These are phyloP conservation scores for Criorhina ranunculi DNA, from an alignment of 2,888 invertebrate species.

Conservation along the genomic window DNA sequence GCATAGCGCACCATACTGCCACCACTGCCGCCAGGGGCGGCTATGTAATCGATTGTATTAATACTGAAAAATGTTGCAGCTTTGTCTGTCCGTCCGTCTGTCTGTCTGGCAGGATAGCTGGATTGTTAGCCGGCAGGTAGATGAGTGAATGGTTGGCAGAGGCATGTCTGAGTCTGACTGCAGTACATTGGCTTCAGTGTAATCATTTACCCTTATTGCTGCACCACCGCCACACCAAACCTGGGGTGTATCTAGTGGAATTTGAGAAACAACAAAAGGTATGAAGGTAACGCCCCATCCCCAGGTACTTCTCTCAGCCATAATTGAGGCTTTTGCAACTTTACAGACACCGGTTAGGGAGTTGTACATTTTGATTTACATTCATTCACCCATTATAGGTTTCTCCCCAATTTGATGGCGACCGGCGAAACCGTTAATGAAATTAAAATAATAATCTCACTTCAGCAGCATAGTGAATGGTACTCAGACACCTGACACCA, in stretches of 20 bases:
- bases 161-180: constrained; percentile 56
- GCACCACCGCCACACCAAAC: constrained; percentile 8
- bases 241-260: constrained; percentile 28
- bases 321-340: constrained; percentile 61
- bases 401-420: constrained; percentile 39
- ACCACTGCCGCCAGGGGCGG: constrained; percentile 47
- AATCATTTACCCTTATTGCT: constrained; percentile 60
- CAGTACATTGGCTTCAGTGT: constrained; percentile 71
- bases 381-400: constrained; percentile 19
- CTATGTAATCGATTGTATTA: constrained; percentile 74
- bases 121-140: constrained; percentile 54
- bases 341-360: constrained; percentile 18
- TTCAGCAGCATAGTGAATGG: constrained; percentile 55
- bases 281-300: constrained; percentile 6
- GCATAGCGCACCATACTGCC: constrained; percentile 23
- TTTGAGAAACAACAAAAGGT: constrained; percentile 57
- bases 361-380: constrained; percentile 62
- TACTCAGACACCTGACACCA: constrained; percentile 72
- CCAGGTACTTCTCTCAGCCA: constrained; percentile 4
- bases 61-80: constrained; percentile 76
- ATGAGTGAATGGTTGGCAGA: constrained; percentile 66
- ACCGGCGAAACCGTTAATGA: constrained; percentile 58
- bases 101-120: constrained; percentile 30
- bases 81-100: constrained; percentile 62
- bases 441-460: constrained; percentile 76